Base-by-base conservation (phyloP, 2,888 invertebrate genomes). In the Eustalomyia histrio region DNA sequence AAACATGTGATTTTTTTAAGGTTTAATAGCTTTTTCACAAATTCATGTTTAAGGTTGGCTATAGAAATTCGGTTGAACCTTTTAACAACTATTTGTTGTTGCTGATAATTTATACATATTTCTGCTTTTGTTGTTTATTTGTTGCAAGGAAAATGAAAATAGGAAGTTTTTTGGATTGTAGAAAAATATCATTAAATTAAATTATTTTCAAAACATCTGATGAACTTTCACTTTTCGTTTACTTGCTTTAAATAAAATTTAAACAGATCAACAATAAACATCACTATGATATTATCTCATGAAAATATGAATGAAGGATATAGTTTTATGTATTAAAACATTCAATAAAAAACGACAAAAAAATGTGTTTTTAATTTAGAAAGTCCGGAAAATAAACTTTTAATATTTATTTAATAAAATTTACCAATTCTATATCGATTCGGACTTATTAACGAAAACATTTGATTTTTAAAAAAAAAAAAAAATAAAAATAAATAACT, bases 201-300 rank as follows among this genome's bases (percentile, higher is more conserved):
- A 83, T 83, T 84, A 84, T 83, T 83, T 83, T 68, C 65, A 78
- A 83, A 83, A 82, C 83, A 84, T 80, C 83, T 84, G 84, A 68
- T 82, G 76, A 61, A 65, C 71, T 57, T 74, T 79, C 17, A 35
- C 21, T 82, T 55, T n/a, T 29, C 24, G 2, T 17, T 65, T 71
- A 24, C 24, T 29, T 68, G 58, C 24, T 24, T 68, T 63, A 58
- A 24, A 57, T 24, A 5, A 5, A 35, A 10, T 50, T 52, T n/a
- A n/a, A n/a, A n/a, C n/a, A n/a, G n/a, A n/a, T n/a, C n/a, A n/a
- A n/a, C n/a, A n/a, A n/a, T n/a, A n/a, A n/a, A n/a, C n/a, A n/a
- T n/a, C n/a, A n/a, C n/a, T n/a, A n/a, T n/a, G n/a, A n/a, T n/a
- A n/a, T n/a, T n/a, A n/a, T n/a, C n/a, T n/a, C n/a, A n/a, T n/a